phyloP scores from a whole-genome alignment of 1,140 invertebrate genomes.

The Ridgeia piscesae region DNA sequence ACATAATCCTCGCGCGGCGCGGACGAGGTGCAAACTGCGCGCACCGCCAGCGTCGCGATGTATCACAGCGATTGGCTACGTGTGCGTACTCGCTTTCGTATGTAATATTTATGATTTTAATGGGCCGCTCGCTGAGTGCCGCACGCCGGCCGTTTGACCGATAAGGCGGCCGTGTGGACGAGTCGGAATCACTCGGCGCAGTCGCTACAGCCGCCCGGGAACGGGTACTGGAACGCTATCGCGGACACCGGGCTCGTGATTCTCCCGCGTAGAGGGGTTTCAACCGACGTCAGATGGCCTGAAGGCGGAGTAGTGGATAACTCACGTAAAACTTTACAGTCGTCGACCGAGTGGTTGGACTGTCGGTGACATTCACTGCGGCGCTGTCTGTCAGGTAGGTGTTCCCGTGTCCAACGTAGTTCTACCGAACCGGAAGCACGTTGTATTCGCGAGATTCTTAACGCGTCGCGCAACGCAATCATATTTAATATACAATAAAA shows the following conservation, averaged over 20 bases:
- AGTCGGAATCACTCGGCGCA: neutral
- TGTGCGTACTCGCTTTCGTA: neutral
- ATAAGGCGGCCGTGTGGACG: neutral
- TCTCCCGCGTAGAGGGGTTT: neutral
- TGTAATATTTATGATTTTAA: slow-evolving; percentile 7
- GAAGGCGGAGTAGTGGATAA: neutral
- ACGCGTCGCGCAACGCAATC: too few species aligned
- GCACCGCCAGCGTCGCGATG: neutral
- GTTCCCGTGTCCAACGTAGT: neutral
- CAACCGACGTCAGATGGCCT: neutral
- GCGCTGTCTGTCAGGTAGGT: neutral
- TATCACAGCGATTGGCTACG: neutral
- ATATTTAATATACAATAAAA: too few species aligned
- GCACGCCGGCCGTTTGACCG: neutral
- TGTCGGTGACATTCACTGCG: neutral
- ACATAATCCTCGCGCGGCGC: neutral
- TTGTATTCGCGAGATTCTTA: neutral
- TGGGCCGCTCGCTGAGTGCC: neutral
- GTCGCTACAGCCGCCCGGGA: neutral
- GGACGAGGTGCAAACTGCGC: neutral
- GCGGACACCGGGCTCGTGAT: neutral
- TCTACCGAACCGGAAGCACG: neutral
- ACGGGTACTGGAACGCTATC: too few species aligned
- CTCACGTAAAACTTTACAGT: neutral
- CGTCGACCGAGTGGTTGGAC: neutral